phyloP scores from a whole-genome alignment of 1,140 invertebrate genomes.

The Drosophila prosaltans region DNA sequence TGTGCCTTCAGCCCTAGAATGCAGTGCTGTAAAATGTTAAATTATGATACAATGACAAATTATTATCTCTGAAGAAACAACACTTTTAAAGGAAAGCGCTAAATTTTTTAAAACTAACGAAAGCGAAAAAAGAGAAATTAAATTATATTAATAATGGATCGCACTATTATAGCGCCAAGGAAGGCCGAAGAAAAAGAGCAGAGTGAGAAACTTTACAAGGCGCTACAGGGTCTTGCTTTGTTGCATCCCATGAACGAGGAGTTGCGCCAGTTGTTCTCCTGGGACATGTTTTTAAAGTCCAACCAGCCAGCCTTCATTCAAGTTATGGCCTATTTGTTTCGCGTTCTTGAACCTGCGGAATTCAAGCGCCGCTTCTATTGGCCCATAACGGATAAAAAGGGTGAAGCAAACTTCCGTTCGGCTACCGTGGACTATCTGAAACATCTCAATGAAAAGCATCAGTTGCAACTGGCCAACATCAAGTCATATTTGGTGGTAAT shows the following conservation, averaged over 20 bases:
- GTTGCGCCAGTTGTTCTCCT: conserved; percentile 54
- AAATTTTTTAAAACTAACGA: background rate
- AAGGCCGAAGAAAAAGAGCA: conserved; percentile 78
- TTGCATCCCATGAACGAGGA: conserved; percentile 67
- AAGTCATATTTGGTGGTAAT: conserved; percentile 79
- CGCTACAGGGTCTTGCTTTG: conserved; percentile 57
- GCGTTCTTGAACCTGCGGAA: conserved; percentile 81
- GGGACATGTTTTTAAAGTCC: conserved; percentile 84
- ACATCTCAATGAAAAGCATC: conserved; percentile 74
- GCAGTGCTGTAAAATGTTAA: background rate
- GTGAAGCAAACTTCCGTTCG: conserved; percentile 83
- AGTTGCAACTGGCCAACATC: conserved; percentile 69
- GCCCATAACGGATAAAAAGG: conserved; percentile 84
- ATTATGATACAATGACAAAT: too few species aligned
- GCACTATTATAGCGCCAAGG: conserved; percentile 67
- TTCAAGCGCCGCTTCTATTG: conserved; percentile 84
- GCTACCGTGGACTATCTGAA: conserved; percentile 75
- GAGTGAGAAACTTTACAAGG: conserved; percentile 64
- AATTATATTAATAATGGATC: conserved; percentile 61
- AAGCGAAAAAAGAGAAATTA: background rate
- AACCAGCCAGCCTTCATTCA: conserved; percentile 84
- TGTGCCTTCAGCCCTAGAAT: background rate
- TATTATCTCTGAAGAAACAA: background rate
- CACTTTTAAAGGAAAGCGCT: conserved; percentile 12
- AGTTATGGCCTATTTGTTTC: conserved; percentile 84